Evolutionary conservation across 2,888 invertebrate species (phyloP).

Genomic region (Labia minor): DNA sequence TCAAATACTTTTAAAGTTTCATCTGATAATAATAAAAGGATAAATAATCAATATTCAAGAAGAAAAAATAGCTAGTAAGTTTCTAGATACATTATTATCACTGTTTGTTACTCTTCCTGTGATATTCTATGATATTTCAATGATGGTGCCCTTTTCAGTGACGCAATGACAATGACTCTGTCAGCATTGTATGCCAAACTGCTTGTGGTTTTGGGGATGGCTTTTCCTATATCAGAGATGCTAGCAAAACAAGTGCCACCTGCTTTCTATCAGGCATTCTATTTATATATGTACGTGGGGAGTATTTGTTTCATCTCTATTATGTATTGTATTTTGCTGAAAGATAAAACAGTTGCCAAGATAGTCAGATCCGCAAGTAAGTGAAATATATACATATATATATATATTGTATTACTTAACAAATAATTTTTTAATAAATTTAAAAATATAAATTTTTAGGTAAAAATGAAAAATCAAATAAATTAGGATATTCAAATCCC

Average conservation of each 20-base stretch:
- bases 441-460: slow-evolving; percentile 31
- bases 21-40: too few relatives aligned
- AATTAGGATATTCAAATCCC: slow-evolving; percentile 27
- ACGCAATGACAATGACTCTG: slow-evolving; percentile 58
- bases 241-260: slow-evolving; percentile 65
- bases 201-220: slow-evolving; percentile 69
- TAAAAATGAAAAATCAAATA: slow-evolving; percentile 34
- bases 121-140: background rate
- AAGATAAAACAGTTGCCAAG: slow-evolving; percentile 51
- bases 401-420: background rate
- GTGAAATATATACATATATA: slow-evolving; percentile 26
- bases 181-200: slow-evolving; percentile 78
- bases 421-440: slow-evolving; percentile 19
- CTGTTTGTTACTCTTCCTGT: too few relatives aligned
- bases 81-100: too few relatives aligned
- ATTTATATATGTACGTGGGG: slow-evolving; percentile 66
- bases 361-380: slow-evolving; percentile 44
- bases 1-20: too few relatives aligned
- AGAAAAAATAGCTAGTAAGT: too few relatives aligned
- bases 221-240: slow-evolving; percentile 78
- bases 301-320: slow-evolving; percentile 67
- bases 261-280: slow-evolving; percentile 71
- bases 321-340: slow-evolving; percentile 54
- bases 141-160: slow-evolving; percentile 37
- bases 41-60: too few relatives aligned